Conservation (phyloP, 2,797 vertebrate species). For the Leuciscus waleckii region DNA sequence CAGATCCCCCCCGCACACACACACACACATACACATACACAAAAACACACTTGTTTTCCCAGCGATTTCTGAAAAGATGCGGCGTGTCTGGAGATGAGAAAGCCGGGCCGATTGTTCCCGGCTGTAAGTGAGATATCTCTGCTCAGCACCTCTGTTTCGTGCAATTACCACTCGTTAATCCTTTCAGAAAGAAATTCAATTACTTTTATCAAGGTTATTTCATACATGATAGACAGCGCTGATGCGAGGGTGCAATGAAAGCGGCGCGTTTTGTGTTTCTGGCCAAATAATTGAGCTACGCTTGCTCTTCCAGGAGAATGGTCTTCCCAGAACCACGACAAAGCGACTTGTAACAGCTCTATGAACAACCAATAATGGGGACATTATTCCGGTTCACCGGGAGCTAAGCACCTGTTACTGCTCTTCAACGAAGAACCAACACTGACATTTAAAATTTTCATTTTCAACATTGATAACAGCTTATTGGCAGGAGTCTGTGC, state of each 20-base stretch:
- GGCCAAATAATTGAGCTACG: slow-evolving; percentile 81
- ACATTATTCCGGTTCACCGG: slow-evolving; percentile 87
- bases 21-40: background rate
- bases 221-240: slow-evolving; percentile 82
- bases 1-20: slow-evolving; percentile 59
- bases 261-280: slow-evolving; percentile 79
- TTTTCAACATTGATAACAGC: slow-evolving; percentile 96
- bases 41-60: slow-evolving; percentile 54
- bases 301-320: slow-evolving; percentile 74
- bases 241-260: slow-evolving; percentile 74
- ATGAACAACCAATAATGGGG: slow-evolving; percentile 88
- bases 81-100: slow-evolving; percentile 34
- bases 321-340: slow-evolving; percentile 79
- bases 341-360: slow-evolving; percentile 85
- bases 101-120: slow-evolving; percentile 84
- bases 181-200: slow-evolving; percentile 96
- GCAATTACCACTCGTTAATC: slow-evolving; percentile 95
- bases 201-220: slow-evolving; percentile 98
- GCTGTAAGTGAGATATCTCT: slow-evolving; percentile 83
- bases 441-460: slow-evolving; percentile 95
- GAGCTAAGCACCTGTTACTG: slow-evolving; percentile 90
- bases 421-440: slow-evolving; percentile 87
- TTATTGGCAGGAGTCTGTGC: slow-evolving; percentile 87
- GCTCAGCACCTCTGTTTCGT: slow-evolving; percentile 84
- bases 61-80: slow-evolving; percentile 48